Conservation (phyloP, 2,888 invertebrate species). For the Monochamus alternatus region DNA sequence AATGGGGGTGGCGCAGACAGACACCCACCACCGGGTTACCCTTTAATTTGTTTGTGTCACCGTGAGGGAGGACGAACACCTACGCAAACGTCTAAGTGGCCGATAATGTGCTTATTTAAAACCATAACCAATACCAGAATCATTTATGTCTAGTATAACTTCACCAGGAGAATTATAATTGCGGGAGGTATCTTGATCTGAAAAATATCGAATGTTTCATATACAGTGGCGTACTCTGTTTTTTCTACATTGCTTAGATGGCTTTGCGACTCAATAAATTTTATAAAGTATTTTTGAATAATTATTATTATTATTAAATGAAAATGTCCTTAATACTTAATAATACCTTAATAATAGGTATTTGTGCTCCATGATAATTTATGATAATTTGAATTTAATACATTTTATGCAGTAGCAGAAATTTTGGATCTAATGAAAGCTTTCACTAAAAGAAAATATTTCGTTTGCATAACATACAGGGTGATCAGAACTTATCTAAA, state of each 20-base stretch:
- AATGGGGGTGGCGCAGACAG: conserved; percentile 41
- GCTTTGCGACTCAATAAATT: background rate
- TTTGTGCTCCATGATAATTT: no score
- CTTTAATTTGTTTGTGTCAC: conserved; percentile 39
- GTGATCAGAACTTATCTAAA: no score
- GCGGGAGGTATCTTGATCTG: conserved; percentile 1
- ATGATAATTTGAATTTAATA: background rate
- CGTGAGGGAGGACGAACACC: conserved; percentile 37
- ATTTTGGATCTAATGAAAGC: background rate
- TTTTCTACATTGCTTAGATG: background rate
- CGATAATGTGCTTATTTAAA: conserved; percentile 38
- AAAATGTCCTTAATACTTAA: no score
- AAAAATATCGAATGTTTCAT: background rate
- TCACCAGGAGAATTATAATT: background rate
- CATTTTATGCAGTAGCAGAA: background rate
- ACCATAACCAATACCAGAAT: conserved; percentile 26
- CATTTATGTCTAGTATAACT: background rate
- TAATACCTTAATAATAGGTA: no score
- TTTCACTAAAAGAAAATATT: no score
- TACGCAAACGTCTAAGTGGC: conserved; percentile 29
- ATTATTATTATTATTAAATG: no score
- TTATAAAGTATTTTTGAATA: no score
- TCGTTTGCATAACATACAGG: no score
- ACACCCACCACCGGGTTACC: conserved; percentile 38
- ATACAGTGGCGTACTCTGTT: background rate